A percentile compares a stretch with the other conserved stretches of the same genome.
Evolutionary conservation across 2,888 invertebrate genomes (phyloP).

Genomic region (Myopa testacea): DNA sequence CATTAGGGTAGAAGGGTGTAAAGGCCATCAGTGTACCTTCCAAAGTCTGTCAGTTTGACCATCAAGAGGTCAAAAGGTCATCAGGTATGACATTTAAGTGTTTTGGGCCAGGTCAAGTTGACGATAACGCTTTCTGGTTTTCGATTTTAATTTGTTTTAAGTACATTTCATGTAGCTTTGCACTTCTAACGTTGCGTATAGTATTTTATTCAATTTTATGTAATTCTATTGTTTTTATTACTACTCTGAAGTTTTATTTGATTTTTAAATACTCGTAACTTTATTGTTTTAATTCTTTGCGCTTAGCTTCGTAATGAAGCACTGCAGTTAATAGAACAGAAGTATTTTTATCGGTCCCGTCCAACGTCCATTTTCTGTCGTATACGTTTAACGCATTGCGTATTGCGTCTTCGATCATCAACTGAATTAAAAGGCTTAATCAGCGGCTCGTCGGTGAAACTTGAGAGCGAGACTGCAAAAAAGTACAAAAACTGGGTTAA

Average conservation of each 20-base stretch:
- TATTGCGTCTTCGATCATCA: slow-evolving; percentile 6
- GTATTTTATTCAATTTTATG: too few species aligned
- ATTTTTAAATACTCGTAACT: neutral
- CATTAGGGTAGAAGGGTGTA: too few species aligned
- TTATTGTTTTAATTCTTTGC: neutral
- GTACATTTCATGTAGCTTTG: too few species aligned
- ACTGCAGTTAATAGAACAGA: neutral
- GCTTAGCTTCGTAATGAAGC: neutral
- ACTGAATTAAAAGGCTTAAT: slow-evolving; percentile 16
- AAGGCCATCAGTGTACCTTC: too few species aligned
- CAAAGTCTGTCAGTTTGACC: too few species aligned
- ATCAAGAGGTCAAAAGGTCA: too few species aligned
- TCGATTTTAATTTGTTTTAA: too few species aligned
- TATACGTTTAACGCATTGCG: neutral
- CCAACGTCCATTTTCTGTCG: slow-evolving; percentile 6
- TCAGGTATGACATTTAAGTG: too few species aligned
- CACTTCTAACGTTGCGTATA: too few species aligned
- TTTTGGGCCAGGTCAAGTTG: too few species aligned
- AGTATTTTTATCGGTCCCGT: slow-evolving; percentile 9
- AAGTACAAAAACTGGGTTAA: slow-evolving; percentile 51
- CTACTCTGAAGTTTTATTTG: neutral
- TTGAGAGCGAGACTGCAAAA: slow-evolving; percentile 26
- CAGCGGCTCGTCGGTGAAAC: neutral
- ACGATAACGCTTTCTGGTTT: too few species aligned
- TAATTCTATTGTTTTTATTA: too few species aligned